Base-by-base conservation (phyloP, 2,113 vertebrate species). In the Ursus arctos region DNA sequence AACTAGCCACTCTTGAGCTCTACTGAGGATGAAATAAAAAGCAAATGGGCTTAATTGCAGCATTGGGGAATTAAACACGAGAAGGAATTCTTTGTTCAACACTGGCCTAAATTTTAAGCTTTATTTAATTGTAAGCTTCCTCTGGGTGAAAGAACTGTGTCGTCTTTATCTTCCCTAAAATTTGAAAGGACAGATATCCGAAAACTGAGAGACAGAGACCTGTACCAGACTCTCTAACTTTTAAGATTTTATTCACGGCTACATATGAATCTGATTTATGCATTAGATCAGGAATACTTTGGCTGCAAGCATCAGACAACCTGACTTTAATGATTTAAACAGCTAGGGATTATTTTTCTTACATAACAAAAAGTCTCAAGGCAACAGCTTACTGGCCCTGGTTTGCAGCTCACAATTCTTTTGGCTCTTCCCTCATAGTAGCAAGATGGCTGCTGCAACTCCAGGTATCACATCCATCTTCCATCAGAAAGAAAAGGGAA, bases 61-160 rank as follows among this genome's bases (percentile, higher is more conserved):
- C 97, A 91, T 9, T 80, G 79, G 97, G 96, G 97, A 97, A 96
- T 98, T 96, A 96, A 94, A 93, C 92, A 86, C 61, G 84, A 97
- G 96, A 92, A 96, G 92, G 81, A 97, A 96, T 88, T 97, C 95
- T 96, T 97, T 97, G 95, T 95, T 97, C 97, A 97, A 96, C 80
- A 85, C 19, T 97, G 98, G 88, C 95, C 92, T 98, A 92, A 96
- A 97, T 98, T 98, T 97, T 94, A 96, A 97, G 91, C 92, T 97
- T 92, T 96, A 97, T 96, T 96, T 98, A 97, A 97, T 92, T 92
- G 97, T 97, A 92, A 96, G 95, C 93, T 87, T 97, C 95, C 95
- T 97, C 76, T 88, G 90, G 87, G 91, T 92, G 76, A 95, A 72
- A 71, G 59, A 92, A 72, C 93, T 77, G 67, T 84, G n/a, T 67